Conservation (phyloP, 1,140 invertebrate genomes). For the Bombus cullumanus region DNA sequence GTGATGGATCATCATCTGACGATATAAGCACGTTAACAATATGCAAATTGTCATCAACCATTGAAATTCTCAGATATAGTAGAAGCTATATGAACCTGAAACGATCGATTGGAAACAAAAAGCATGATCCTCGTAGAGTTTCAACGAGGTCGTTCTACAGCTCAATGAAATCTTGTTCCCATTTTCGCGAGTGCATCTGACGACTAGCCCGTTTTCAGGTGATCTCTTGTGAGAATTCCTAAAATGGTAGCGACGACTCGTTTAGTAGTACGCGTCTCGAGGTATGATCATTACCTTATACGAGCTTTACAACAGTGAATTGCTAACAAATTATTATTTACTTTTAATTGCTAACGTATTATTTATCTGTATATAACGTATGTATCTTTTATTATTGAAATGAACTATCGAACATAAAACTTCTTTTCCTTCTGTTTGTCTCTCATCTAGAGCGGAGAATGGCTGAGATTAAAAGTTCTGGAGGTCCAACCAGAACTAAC, state of each 20-base stretch:
- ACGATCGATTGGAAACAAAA: too few relatives aligned
- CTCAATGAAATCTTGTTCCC: conserved; percentile 18
- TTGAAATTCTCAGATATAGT: background rate
- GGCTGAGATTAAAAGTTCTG: conserved; percentile 92
- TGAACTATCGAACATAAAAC: background rate
- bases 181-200: background rate
- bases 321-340: conserved; percentile 6
- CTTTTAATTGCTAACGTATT: background rate
- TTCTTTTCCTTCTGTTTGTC: conserved; percentile 26
- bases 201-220: conserved; percentile 8
- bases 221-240: conserved; percentile 15
- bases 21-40: too few relatives aligned
- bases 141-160: background rate
- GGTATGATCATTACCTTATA: conserved; percentile 35
- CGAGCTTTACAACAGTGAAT: background rate
- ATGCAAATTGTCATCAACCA: background rate
- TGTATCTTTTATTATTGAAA: background rate
- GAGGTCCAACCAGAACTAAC: conserved; percentile 93
- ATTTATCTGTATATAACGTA: background rate
- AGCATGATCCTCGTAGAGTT: background rate
- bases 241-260: conserved; percentile 20
- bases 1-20: too few relatives aligned
- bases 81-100: background rate
- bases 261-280: background rate
- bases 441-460: conserved; percentile 90